Evolutionary conservation across 2,888 invertebrate species (phyloP), one percentile per base, ranked within the genome.

Genomic region (Aporophyla lueneburgensis): DNA sequence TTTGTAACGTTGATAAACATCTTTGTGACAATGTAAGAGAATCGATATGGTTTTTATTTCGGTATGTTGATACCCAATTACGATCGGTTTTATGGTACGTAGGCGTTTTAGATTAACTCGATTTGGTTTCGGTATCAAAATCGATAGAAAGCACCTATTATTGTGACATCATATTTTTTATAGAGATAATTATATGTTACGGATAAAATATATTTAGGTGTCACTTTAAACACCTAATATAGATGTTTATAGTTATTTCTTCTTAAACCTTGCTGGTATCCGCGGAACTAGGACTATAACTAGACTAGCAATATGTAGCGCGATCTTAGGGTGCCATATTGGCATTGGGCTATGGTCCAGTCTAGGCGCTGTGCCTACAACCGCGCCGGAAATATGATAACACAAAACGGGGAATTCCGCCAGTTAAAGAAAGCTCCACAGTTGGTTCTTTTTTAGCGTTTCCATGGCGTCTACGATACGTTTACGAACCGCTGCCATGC

Each of bases 1-100:
- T 88, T 89, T 88, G 89, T 89, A 83, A 76, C 78, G 68, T 75
- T 75, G 84, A 88, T 89, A 88, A 86, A 83, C 82, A 89, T 87
- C 82, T 74, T 62, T 85, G 73, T 81, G 76, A 75, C 84, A 71
- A 80, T 80, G 85, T 85, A 77, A 73, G 59, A 70, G 78, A 81
- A 82, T 80, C 82, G 82, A 88, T 87, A 77, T 62, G 76, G 73
- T 76, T 84, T 83, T 86, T 80, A 77, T 81, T 78, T 80, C 66
- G 54, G 58, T 77, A 66, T 76, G 61, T 74, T 67, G 78, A 74
- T 85, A 74, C 76, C 63, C 71, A 75, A 85, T 88, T 80, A 88
- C 77, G 73, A 59, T 62, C 33, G 63, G 58, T 75, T 81, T 85
- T 85, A 85, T 87, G 21, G 59, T 58, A 68, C 69, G 81, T 79